Base-by-base conservation (phyloP, 1,140 invertebrate species). In the Centruroides vittatus region DNA sequence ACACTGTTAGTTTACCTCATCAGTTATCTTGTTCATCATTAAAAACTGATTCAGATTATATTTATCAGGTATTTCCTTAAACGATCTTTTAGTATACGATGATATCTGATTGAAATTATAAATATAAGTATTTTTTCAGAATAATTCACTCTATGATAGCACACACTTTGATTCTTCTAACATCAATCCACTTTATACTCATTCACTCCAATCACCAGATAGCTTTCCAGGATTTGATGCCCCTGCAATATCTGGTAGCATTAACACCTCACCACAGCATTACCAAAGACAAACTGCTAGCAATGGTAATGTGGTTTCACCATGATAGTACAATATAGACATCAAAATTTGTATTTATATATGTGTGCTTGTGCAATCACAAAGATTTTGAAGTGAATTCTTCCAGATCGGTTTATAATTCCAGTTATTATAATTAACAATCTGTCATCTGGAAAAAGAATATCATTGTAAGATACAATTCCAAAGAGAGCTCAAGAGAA, bases 11-110 rank as follows among this genome's bases (percentile, higher is more conserved):
- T 10, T 73, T 88, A 69, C 86, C 86, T 3, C 84, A 86, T 69
- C 85, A 86, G 70, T 81, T 85, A 66, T 84, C 82, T 64, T 85
- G 85, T 70, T 85, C 84, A 55, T 85, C 84, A 23, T 76, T 86
- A 57, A 86, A 83, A 75, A 85, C 84, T 48, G 84, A 86, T 75
- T 85, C 83, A 64, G 84, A 86, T 72, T 86, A 85, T 72, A 85
- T 86, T 68, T 66, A 66, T 63, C 69, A 71, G 68, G 57, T 67
- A 65, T 55, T 35, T 36, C 10, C 5, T 36, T 12, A 55, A 35
- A 34, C 23, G 5, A 51, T n/a, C 12, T 5, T 51, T 13, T 8
- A 7, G 5, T 7, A 51, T 51, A 51, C 4, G 6, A 34, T 51
- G 10, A 51, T 13, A 13, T n/a, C 9, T 13, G 5, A 51, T 5